Percentiles rank a stretch among this genome's conserved stretches.
These are phyloP conservation scores for Atherinosoma microstoma DNA, from an alignment of 2,797 vertebrate genomes.

Conservation along the genomic window DNA sequence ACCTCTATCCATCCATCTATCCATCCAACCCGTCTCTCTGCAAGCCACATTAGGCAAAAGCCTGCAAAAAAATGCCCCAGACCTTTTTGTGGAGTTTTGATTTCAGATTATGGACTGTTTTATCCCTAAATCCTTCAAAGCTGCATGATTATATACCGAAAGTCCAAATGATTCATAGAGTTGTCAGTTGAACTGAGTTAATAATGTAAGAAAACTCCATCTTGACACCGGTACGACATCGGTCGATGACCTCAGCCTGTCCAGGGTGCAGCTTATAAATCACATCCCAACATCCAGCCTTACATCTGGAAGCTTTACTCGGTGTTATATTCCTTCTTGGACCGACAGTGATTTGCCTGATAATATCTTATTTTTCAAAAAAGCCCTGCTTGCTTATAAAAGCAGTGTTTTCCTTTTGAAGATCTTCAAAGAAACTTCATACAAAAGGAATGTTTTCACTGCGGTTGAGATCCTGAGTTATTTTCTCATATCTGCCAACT, in stretches of 20 bases:
- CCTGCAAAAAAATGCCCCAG: conserved; percentile 20
- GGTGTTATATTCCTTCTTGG: conserved; percentile 5
- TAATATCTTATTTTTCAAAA: background rate
- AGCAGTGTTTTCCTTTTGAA: conserved; percentile 32
- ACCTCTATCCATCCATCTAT: conserved; percentile 20
- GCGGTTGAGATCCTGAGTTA: conserved; percentile 13
- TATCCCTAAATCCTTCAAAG: conserved; percentile 10
- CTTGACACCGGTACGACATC: background rate
- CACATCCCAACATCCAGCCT: conserved; percentile 10
- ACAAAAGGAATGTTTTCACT: conserved; percentile 54
- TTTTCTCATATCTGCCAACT: conserved; percentile 40
- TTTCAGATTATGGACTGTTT: conserved; percentile 29
- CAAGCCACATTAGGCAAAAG: conserved; percentile 32
- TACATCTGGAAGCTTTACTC: conserved; percentile 47
- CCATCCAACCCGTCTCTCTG: conserved; percentile 18
- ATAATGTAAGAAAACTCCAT: conserved; percentile 2
- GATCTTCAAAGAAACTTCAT: conserved; percentile 51
- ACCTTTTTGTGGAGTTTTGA: conserved; percentile 19
- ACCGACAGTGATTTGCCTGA: conserved; percentile 26
- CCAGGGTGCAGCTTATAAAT: conserved; percentile 37
- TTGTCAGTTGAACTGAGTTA: conserved; percentile 9
- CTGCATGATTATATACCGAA: background rate
- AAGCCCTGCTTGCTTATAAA: conserved; percentile 27
- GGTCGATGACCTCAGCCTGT: conserved; percentile 30
- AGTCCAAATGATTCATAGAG: background rate